Conservation (phyloP, 1,140 invertebrate genomes). For the Trichonephila clavipes region DNA sequence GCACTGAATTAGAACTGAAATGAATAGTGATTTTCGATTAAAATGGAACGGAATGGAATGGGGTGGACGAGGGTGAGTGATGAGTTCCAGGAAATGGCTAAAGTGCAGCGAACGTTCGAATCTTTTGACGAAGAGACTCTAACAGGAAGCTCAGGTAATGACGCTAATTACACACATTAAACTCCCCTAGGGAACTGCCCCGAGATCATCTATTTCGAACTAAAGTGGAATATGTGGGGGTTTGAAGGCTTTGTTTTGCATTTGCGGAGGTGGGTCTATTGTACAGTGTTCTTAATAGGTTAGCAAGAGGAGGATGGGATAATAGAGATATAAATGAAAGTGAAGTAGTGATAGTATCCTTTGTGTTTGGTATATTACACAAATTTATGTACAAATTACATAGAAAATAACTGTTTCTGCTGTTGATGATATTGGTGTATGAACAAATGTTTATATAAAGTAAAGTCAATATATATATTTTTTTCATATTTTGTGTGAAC, state of each 20-base stretch:
- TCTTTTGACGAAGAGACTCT: neutral
- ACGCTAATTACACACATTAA: conserved; percentile 50
- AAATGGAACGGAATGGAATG: neutral
- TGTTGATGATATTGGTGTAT: neutral
- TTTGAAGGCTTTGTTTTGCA: neutral
- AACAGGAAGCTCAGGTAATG: conserved; percentile 51
- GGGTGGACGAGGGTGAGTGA: conserved; percentile 39
- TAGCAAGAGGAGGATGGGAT: neutral
- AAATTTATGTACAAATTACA: neutral
- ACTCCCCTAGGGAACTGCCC: conserved; percentile 12
- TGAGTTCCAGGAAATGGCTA: conserved; percentile 43
- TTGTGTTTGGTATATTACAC: neutral
- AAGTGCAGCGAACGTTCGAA: conserved; percentile 28
- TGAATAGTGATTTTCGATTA: conserved; percentile 51
- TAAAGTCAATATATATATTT: too few species aligned
- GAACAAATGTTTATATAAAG: neutral
- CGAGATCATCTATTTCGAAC: neutral
- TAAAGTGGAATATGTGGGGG: neutral
- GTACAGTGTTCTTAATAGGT: conserved; percentile 21
- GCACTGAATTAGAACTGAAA: conserved; percentile 1
- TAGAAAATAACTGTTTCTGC: neutral
- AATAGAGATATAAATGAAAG: neutral
- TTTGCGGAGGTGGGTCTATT: neutral
- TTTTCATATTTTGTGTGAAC: too few species aligned
- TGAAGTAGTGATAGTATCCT: conserved; percentile 20